These are phyloP conservation scores for Drosophila orosa DNA, from an alignment of 1,140 invertebrate genomes.

Conservation along the genomic window DNA sequence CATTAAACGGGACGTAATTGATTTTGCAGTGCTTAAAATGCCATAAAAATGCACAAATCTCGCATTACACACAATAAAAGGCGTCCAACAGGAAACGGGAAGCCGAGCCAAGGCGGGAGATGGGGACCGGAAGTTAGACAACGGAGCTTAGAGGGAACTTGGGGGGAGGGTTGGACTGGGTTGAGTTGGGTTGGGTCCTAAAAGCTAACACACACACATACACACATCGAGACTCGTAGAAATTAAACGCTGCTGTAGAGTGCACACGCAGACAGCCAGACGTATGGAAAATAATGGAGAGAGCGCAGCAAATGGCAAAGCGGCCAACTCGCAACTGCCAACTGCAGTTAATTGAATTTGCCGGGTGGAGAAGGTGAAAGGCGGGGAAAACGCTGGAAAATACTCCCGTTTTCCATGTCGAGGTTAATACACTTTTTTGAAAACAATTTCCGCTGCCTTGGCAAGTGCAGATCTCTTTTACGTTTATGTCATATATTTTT, in stretches of 20 bases:
- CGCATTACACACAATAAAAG: conserved; percentile 58
- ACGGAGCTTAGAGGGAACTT: not conserved
- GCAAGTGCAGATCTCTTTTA: conserved; percentile 2
- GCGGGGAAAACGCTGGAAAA: conserved; percentile 11
- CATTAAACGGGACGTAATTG: conserved; percentile 62
- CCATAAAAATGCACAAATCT: conserved; percentile 70
- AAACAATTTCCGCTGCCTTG: conserved; percentile 4
- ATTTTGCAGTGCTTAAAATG: conserved; percentile 67
- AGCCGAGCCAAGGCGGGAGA: not conserved
- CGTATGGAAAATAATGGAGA: conserved; percentile 58
- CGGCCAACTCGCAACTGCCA: conserved; percentile 47
- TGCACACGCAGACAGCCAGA: conserved; percentile 18
- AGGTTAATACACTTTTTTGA: conserved; percentile 19
- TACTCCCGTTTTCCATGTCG: not conserved
- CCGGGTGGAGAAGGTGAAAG: conserved; percentile 16
- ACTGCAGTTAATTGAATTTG: conserved; percentile 73
- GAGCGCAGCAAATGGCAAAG: conserved; percentile 43
- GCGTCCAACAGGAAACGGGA: conserved; percentile 15
- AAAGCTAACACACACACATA: conserved; percentile 33
- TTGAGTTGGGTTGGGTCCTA: conserved; percentile 13
- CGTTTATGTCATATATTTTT: not conserved
- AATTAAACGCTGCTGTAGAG: conserved; percentile 56
- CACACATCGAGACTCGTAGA: conserved; percentile 4
- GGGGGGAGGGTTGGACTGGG: not conserved
- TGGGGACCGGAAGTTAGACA: conserved; percentile 10